Evolutionary conservation across 92 coral and sea anemone species (phyloP).

Genomic region (Muricea muricata): DNA sequence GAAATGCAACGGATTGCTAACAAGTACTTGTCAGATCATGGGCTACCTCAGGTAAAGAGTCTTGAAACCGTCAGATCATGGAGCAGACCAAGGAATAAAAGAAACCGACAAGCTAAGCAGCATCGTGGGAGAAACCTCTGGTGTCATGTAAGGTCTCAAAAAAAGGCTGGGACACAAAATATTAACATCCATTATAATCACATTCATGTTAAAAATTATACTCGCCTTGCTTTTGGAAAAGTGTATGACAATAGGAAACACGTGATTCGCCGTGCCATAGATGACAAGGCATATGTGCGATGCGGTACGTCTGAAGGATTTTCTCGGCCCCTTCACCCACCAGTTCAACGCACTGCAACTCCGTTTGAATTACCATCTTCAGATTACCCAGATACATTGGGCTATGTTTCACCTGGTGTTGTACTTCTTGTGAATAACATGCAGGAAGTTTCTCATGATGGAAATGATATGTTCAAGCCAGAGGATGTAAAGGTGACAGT

Average conservation of each 20-base stretch:
- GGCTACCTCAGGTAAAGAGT: conserved; percentile 34
- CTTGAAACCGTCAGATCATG: conserved; percentile 59
- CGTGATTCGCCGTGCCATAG: conserved; percentile 47
- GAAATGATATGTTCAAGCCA: conserved; percentile 32
- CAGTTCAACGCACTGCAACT: conserved; percentile 44
- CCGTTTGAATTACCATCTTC: not conserved
- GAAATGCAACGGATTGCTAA: conserved; percentile 62
- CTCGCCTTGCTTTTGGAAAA: conserved; percentile 58
- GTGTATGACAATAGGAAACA: not conserved
- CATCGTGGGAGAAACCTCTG: conserved; percentile 60
- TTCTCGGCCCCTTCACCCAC: conserved; percentile 65
- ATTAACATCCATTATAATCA: conserved; percentile 59
- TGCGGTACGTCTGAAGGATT: conserved; percentile 67
- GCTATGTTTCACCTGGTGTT: conserved; percentile 62
- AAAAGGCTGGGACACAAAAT: conserved; percentile 17
- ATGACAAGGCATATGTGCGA: conserved; percentile 27
- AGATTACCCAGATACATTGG: conserved; percentile 58
- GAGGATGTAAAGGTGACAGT: conserved; percentile 42
- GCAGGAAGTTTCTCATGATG: conserved; percentile 42
- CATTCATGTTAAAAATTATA: conserved; percentile 59
- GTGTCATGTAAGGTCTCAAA: conserved; percentile 44
- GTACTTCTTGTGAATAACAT: conserved; percentile 56
- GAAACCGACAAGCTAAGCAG: conserved; percentile 54
- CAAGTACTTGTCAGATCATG: conserved; percentile 32
- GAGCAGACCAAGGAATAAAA: conserved; percentile 49